Conservation (phyloP, 2,113 vertebrate species). For the Marcusenius ussheri region DNA sequence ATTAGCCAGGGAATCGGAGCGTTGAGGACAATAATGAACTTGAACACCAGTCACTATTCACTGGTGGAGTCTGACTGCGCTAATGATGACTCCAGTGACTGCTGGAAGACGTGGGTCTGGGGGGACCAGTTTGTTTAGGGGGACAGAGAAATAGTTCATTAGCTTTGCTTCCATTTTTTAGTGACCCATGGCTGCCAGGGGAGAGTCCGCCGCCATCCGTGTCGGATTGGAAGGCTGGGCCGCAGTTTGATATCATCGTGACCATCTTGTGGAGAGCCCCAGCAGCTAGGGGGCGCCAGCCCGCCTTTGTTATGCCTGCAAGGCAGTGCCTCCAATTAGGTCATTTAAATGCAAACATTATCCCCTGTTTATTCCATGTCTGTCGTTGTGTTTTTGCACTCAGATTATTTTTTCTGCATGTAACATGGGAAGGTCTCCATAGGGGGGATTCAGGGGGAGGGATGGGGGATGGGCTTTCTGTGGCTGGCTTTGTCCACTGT, state of each 20-base stretch:
- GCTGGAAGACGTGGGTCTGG: neutral
- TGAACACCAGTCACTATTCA: neutral
- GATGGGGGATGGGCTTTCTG: neutral
- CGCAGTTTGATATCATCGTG: neutral
- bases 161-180: neutral
- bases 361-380: neutral
- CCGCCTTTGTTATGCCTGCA: neutral
- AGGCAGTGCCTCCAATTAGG: neutral
- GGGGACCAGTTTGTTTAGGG: neutral
- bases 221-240: neutral
- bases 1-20: constrained; percentile 34
- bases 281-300: neutral
- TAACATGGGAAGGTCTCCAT: neutral
- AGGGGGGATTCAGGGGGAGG: neutral
- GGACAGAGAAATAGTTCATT: constrained; percentile 3
- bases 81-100: constrained; percentile 23
- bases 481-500: neutral
- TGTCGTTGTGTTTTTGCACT: neutral
- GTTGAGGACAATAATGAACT: constrained; percentile 40
- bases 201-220: neutral
- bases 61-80: constrained; percentile 23
- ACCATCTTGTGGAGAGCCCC: neutral
- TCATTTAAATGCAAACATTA: neutral
- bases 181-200: neutral
- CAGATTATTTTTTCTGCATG: neutral